phyloP scores from a whole-genome alignment of 2,113 vertebrate species.

The Accipiter virgatus region DNA sequence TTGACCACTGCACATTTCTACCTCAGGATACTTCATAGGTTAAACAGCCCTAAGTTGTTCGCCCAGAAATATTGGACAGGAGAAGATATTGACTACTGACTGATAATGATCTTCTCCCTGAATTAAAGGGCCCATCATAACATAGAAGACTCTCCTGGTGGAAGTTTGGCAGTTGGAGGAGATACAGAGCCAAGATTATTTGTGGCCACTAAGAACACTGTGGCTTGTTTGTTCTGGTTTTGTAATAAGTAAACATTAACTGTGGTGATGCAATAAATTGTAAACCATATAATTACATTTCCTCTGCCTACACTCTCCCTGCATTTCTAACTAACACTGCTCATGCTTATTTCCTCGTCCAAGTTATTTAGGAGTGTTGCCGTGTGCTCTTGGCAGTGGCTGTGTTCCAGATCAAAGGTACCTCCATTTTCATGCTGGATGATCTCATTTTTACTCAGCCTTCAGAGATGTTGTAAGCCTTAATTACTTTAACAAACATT shows the following conservation, averaged over 20 bases:
- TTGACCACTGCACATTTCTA: background rate
- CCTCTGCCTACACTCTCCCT: background rate
- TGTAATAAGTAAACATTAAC: background rate
- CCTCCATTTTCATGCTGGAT: background rate
- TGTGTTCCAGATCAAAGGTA: background rate
- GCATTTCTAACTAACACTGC: background rate
- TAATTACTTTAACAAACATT: background rate
- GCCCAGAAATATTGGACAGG: background rate
- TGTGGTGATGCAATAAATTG: background rate
- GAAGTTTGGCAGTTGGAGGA: background rate
- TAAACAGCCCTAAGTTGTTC: background rate
- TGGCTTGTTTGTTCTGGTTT: background rate
- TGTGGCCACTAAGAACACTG: background rate
- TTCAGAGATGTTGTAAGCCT: background rate
- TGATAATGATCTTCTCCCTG: background rate
- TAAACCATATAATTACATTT: conserved; percentile 5
- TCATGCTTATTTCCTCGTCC: background rate
- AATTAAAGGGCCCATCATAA: background rate
- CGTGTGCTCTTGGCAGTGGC: background rate
- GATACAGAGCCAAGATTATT: background rate
- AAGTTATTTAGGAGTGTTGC: background rate
- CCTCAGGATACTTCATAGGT: background rate
- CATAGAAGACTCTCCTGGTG: background rate
- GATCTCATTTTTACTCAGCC: background rate
- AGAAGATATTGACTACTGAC: background rate